A percentile compares a stretch with the other conserved stretches of the same genome.
Evolutionary conservation across 2,797 vertebrate genomes (phyloP).

Genomic region (Leptatherina wallacei): DNA sequence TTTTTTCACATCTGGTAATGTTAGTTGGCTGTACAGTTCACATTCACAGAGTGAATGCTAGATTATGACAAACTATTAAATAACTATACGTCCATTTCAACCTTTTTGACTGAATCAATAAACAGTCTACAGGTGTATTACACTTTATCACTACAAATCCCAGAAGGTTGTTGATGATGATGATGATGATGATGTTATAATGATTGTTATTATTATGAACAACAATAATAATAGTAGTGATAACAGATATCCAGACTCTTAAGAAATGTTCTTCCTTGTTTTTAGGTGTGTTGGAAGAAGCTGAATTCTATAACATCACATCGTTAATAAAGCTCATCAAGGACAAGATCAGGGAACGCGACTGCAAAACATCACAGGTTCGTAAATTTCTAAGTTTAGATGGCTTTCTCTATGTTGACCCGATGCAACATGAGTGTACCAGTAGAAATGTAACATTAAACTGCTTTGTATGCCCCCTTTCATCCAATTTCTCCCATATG

Average conservation of each 20-base stretch:
- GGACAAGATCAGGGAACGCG: constrained; percentile 97
- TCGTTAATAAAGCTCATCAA: constrained; percentile 98
- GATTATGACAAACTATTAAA: neutral
- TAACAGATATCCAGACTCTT: neutral
- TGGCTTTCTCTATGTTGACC: neutral
- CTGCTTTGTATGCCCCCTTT: neutral
- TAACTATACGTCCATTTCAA: neutral
- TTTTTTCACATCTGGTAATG: neutral
- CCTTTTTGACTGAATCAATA: no score
- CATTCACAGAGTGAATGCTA: no score
- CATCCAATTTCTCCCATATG: neutral
- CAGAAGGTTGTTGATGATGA: no score
- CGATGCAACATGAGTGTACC: neutral
- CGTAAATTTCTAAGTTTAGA: neutral
- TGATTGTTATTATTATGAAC: no score
- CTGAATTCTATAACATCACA: constrained; percentile 99
- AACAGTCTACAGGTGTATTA: no score
- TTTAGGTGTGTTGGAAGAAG: constrained; percentile 95
- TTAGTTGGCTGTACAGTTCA: neutral
- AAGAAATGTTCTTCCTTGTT: constrained; percentile 4
- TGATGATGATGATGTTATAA: no score
- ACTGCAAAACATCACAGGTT: constrained; percentile 96
- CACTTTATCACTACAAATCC: no score
- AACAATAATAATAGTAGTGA: no score
- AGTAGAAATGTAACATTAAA: neutral